Evolutionary conservation across 2,113 vertebrate genomes (phyloP), one percentile per base, ranked within the genome.

Genomic region (Scophthalmus maximus): DNA sequence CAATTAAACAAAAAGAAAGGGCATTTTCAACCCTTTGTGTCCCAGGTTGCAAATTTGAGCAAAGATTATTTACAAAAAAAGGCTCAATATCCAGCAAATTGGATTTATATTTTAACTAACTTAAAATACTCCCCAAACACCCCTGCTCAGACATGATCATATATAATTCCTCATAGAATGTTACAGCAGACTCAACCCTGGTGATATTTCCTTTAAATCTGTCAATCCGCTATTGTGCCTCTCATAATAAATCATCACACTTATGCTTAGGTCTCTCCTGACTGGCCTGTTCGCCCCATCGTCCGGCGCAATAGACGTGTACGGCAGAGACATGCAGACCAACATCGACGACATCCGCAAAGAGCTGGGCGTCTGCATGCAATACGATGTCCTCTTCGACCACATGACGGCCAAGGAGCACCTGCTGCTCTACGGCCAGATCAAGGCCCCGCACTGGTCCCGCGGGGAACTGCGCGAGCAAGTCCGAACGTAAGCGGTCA

Each of bases 291-390:
- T 96, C 74, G 88, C 93, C 15, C 94, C 97, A 0, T 90, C 96
- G 0, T 95, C 94, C 0, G 98, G 97, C 44, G 90, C 94, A 1
- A 96, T 99, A 49, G 92, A 95, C 85, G 95, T 99, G 8, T 97
- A 97, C 6, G 96, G 95, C 22, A 95, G 92, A 87, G 96, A 99
- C 77, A 96, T 96, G 92, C 93, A 93, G 82, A 88, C 79, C 25
- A 91, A 95, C 69, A 93, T 95, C 0, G 91, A 95, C 5, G 89
- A 88, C 0, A 80, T 97, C 17, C 94, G 96, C 63, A 95, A 92
- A 82, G 95, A 93, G 52, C 94, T 99, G 81, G 97, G 98, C 0
- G 96, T 99, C 61, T 99, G 98, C 83, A 98, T 99, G 97, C 98
- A 99, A 72, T 97, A 99, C 1, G 94, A 99, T 0, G 96, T 99